Evolutionary conservation across 1,140 invertebrate species (phyloP), one percentile per base, ranked within the genome.

Genomic region (Cylas formicarius): DNA sequence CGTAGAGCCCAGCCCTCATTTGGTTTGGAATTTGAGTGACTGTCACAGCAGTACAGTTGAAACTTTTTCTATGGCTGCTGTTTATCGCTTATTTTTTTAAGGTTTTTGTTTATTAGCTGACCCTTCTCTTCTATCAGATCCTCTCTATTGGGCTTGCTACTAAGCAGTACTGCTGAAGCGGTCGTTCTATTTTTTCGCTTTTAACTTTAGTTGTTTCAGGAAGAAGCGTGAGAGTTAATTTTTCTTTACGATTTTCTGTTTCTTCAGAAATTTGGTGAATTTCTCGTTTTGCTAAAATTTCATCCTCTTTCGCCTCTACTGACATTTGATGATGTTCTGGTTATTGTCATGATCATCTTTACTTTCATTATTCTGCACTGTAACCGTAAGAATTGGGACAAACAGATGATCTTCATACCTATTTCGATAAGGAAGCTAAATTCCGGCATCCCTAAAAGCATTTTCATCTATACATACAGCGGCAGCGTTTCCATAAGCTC

Each of bases 141-240:
- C 16, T 28, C 27, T 28, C 16, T 28, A 14, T 28, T 11, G 11
- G 27, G 27, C 27, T n/a, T 28, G 16, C 27, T 28, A 28, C n/a
- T 28, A 28, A 28, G 27, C 27, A 28, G n/a, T 28, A 14, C 16
- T 28, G 27, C 27, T n/a, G 27, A 28, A 28, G 27, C 27, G 11
- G 27, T 28, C 16, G 27, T 28, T 28, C 16, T 28, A 28, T 28
- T 28, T 28, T 14, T 14, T 2, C 27, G 27, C 27, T 28, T 28
- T 5, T 28, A 28, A 28, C 16, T 28, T 28, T 28, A 28, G n/a
- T 28, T 28, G 27, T 28, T 28, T 14, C 27, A 28, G 27, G 27
- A 2, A 28, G n/a, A n/a, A 14, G 27, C 5, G 27, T 14, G 11
- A 28, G 16, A n/a, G n/a, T n/a, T 28, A 11, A n/a, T 11, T 28